A percentile compares a stretch with the other conserved stretches of the same genome.
Conservation (phyloP, 2,113 vertebrate species). For the Saimiri boliviensis region DNA sequence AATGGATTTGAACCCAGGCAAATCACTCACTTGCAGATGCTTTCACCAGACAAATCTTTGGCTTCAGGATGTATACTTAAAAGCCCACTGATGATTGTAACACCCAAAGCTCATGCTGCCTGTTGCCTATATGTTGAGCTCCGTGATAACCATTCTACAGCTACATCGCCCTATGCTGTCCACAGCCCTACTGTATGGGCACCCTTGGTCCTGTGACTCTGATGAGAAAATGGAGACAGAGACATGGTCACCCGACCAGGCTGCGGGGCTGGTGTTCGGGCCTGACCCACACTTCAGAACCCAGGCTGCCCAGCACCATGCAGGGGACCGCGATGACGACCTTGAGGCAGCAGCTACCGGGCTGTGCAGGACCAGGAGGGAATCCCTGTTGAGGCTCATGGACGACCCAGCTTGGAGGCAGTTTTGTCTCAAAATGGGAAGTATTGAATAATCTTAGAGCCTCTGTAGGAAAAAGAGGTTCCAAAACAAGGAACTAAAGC, state of each 20-base stretch:
- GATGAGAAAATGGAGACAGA: not conserved
- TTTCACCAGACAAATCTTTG: not conserved
- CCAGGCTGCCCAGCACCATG: accelerated
- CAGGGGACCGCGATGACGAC: not conserved
- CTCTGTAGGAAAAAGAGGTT: not conserved
- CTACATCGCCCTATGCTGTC: accelerated
- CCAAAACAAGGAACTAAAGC: not conserved
- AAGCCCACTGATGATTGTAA: not conserved
- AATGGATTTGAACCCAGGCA: not conserved
- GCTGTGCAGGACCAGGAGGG: accelerated
- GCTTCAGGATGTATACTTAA: not conserved
- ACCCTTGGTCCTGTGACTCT: not conserved
- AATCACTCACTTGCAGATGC: too few species aligned
- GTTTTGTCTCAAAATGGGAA: not conserved
- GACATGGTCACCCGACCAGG: not conserved
- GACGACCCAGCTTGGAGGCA: accelerated
- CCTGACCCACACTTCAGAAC: too few species aligned
- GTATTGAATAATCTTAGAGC: not conserved
- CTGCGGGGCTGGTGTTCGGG: too few species aligned
- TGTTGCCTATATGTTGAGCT: not conserved
- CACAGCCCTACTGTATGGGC: not conserved
- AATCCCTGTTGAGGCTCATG: not conserved
- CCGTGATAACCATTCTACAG: not conserved
- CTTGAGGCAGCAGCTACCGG: accelerated
- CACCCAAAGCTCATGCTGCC: not conserved